A percentile compares a stretch with the other conserved stretches of the same genome.
phyloP scores from a whole-genome alignment of 2,888 invertebrate genomes.

The Protodeltote pygarga region DNA sequence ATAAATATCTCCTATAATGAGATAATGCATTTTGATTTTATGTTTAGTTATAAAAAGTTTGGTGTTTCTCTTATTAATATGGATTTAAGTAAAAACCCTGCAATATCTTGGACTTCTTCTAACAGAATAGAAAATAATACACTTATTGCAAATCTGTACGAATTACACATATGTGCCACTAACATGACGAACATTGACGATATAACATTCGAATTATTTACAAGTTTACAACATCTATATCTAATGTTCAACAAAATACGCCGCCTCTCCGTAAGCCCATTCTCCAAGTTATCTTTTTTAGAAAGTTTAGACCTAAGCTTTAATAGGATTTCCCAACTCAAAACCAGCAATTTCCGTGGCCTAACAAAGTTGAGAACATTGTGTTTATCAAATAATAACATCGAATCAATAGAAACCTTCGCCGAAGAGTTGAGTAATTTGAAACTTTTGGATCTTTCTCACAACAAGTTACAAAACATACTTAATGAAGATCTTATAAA shows the following conservation, averaged over 20 bases:
- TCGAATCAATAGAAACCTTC: slow-evolving; percentile 94
- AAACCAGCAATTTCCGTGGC: slow-evolving; percentile 94
- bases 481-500: slow-evolving; percentile 92
- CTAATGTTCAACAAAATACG: slow-evolving; percentile 92
- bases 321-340: slow-evolving; percentile 93
- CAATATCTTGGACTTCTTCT: slow-evolving; percentile 67
- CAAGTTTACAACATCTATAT: slow-evolving; percentile 92
- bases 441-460: slow-evolving; percentile 93
- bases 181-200: slow-evolving; percentile 85
- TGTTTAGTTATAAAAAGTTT: slow-evolving; percentile 64
- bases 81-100: slow-evolving; percentile 79
- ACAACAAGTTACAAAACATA: slow-evolving; percentile 93
- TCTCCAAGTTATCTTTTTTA: slow-evolving; percentile 91
- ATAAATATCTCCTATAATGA: slow-evolving; percentile 79
- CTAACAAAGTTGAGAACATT: slow-evolving; percentile 91
- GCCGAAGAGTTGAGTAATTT: slow-evolving; percentile 91
- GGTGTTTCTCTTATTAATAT: slow-evolving; percentile 73
- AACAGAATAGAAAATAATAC: slow-evolving; percentile 69
- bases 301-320: slow-evolving; percentile 93
- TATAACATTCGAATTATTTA: slow-evolving; percentile 92
- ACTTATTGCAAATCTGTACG: slow-evolving; percentile 74
- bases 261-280: slow-evolving; percentile 93
- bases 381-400: slow-evolving; percentile 94
- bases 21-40: slow-evolving; percentile 75
- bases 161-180: slow-evolving; percentile 77